A percentile compares a stretch with the other conserved stretches of the same genome.
phyloP scores from a whole-genome alignment of 2,797 vertebrate genomes.

The Falco concolor region DNA sequence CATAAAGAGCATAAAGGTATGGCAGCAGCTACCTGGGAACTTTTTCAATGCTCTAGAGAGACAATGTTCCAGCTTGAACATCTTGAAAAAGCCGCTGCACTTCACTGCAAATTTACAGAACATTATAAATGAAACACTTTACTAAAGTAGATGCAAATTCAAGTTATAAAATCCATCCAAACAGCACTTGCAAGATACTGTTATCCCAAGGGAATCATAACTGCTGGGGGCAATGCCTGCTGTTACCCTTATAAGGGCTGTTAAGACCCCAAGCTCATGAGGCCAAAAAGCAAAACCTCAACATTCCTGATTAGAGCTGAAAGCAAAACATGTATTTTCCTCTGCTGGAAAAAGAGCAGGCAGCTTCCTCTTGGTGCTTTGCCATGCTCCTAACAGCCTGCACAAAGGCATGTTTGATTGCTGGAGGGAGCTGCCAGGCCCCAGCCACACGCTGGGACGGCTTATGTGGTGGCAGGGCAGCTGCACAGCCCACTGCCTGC shows the following conservation, averaged over 20 bases:
- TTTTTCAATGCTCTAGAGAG: background rate
- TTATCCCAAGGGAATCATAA: background rate
- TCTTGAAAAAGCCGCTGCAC: background rate
- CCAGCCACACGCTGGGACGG: accelerated
- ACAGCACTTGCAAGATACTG: background rate
- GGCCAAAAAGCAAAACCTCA: background rate
- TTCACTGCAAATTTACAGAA: background rate
- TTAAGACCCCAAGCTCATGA: background rate
- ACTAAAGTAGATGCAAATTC: background rate
- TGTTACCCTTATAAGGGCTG: background rate
- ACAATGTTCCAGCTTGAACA: background rate
- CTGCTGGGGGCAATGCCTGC: background rate
- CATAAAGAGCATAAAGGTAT: background rate
- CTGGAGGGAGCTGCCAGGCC: background rate
- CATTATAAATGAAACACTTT: background rate
- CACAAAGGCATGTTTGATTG: accelerated
- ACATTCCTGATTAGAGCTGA: background rate
- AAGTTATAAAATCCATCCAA: background rate
- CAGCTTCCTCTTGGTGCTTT: background rate
- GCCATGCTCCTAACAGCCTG: background rate
- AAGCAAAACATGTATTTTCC: accelerated
- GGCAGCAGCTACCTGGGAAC: background rate
- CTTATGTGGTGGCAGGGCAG: accelerated
- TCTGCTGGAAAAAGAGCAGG: background rate
- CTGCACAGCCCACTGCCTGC: background rate